Percentiles rank a stretch among this genome's conserved stretches.
These are phyloP conservation scores for Orthonychiurus folsomi DNA, from an alignment of 2,888 invertebrate species.

Conservation along the genomic window DNA sequence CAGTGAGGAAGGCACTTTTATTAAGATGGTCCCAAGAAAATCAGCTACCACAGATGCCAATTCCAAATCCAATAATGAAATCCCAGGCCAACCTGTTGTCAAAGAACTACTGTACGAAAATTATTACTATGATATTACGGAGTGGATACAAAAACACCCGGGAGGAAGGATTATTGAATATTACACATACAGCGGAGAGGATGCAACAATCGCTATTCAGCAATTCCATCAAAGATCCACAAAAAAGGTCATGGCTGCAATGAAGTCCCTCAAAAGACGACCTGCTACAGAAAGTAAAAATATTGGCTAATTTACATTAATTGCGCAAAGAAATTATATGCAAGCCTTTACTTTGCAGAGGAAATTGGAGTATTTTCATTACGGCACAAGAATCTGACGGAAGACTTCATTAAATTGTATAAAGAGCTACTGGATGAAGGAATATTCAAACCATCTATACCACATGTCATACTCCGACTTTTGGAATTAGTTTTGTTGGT, in stretches of 20 bases:
- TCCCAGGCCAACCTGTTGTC: not conserved
- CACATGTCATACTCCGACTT: constrained; percentile 2
- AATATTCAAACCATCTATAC: constrained; percentile 8
- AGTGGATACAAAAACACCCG: constrained; percentile 21
- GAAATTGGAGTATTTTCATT: too few relatives aligned
- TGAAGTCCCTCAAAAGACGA: constrained; percentile 15
- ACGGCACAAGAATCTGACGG: constrained; percentile 1
- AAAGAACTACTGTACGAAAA: constrained; percentile 20
- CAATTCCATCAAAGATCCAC: constrained; percentile 19
- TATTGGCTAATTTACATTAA: too few relatives aligned
- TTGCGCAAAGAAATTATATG: not conserved
- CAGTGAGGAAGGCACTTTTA: too few relatives aligned
- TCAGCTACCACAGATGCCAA: not conserved
- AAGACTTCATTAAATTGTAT: constrained; percentile 16
- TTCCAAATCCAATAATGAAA: not conserved
- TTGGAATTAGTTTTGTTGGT: constrained; percentile 7
- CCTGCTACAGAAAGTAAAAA: not conserved
- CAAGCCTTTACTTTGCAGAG: not conserved
- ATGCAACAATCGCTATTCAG: constrained; percentile 18
- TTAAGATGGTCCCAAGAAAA: not conserved
- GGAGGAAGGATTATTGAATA: constrained; percentile 17
- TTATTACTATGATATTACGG: constrained; percentile 26
- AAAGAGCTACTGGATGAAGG: constrained; percentile 10
- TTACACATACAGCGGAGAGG: constrained; percentile 18
- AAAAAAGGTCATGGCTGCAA: constrained; percentile 9